Base-by-base conservation (phyloP, 1,140 invertebrate genomes). In the Drosophila leontia region DNA sequence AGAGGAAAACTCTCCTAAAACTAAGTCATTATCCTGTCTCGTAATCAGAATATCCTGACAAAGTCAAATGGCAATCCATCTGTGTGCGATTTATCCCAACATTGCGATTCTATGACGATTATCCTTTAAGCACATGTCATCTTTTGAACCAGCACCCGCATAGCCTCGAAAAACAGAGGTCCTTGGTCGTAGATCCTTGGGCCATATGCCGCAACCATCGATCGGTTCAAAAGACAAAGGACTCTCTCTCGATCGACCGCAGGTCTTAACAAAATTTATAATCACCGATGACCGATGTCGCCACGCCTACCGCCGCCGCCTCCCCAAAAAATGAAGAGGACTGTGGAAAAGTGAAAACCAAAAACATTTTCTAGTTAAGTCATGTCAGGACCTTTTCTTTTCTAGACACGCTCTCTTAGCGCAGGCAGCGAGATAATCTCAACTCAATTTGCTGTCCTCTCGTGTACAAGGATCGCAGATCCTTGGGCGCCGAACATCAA, bases 301-400 rank as follows among this genome's bases (percentile, higher is more conserved):
- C 35, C 55, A 59, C 87, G 87, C 86, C 86, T 68, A 75, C 70
- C 47, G 13, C 37, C 34, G 35, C 32, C 65, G 42, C 26, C 65
- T 51, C 67, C 55, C 34, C 32, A 29, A 51, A 37, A 41, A 29
- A 67, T 19, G 19, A 75, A 60, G 42, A 68, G 78, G 51, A 74
- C 53, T 69, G 45, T 42, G 35, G 65, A 67, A 64, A 68, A 50
- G 64, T 72, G 57, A 42, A 58, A 80, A 86, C 72, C 82, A 77
- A 77, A 81, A 83, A 75, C 72, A 88, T 78, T 88, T 88, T 88
- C 85, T 88, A 81, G 85, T 88, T 87, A 88, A 88, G 84, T 88
- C 84, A 84, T 90, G 80, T 79, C 76, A 62, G 70, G 58, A 64
- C 63, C 60, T 61, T 64, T 64, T 57, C 39, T 35, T 60, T 26